Base-by-base conservation (phyloP, 1,140 invertebrate genomes). In the Drosophila elegans region DNA sequence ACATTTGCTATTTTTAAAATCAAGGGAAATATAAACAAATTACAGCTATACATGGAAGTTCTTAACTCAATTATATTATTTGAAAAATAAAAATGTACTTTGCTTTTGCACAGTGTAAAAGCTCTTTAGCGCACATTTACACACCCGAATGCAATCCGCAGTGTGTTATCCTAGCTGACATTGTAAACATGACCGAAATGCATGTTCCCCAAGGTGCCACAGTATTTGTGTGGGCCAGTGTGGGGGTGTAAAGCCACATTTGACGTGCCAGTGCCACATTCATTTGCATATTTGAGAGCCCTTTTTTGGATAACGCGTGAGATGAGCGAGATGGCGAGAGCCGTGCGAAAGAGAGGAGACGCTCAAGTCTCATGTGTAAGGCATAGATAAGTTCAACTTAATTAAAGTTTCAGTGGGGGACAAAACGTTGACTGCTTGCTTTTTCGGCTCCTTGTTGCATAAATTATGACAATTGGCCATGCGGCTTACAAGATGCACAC, bases 131-230 rank as follows among this genome's bases (percentile, higher is more conserved):
- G 11, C 39, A 29, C 38, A 44, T 42, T 13, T 41, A 69, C 71
- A 74, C 57, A 55, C 51, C 12, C 38, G 49, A 63, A 48, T 52
- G 78, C 83, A 66, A 51, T 75, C 57, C 59, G 71, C 41, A 54
- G 56, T 55, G 75, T 82, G 83, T 88, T 86, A 86, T 86, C 83
- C 83, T 86, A 83, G 79, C 83, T 86, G 83, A 80, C 84, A 86
- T 86, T 88, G 83, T 86, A 86, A 86, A 86, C 83, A 86, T 83
- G 83, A 88, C 83, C 83, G 76, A 86, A 86, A 86, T 88, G 83
- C 83, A 86, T 86, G 83, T 86, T 80, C 52, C 71, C 84, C 56
- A 73, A 88, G 66, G 80, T 83, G 82, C 64, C 49, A 59, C 48
- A 10, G 32, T 34, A 51, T 63, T 34, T 63, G 56, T 67, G 41